Conservation (phyloP, 2,113 vertebrate species). For the Orycteropus afer region DNA sequence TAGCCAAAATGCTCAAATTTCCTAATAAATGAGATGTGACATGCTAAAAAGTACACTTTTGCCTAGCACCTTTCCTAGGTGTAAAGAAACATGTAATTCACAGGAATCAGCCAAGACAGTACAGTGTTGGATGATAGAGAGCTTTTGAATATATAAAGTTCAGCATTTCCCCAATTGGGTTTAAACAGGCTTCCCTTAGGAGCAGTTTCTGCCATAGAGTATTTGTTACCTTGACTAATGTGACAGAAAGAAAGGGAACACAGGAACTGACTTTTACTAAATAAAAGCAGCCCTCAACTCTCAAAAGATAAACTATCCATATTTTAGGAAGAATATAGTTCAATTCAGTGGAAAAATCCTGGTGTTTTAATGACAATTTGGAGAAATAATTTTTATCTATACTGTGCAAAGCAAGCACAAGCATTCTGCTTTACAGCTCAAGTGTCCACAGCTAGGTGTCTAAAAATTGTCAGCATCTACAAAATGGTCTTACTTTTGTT, state of each 20-base stretch:
- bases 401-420: background rate
- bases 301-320: slow-evolving; percentile 60
- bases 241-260: slow-evolving; percentile 70
- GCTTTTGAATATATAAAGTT: slow-evolving; percentile 75
- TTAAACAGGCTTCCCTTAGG: slow-evolving; percentile 65
- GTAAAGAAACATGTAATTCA: slow-evolving; percentile 64
- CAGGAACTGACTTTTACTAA: slow-evolving; percentile 71
- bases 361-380: slow-evolving; percentile 55
- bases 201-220: slow-evolving; percentile 59
- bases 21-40: slow-evolving; percentile 18
- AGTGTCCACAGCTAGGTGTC: slow-evolving; percentile 26
- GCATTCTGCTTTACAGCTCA: slow-evolving; percentile 58
- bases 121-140: slow-evolving; percentile 57
- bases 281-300: slow-evolving; percentile 68
- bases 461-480: slow-evolving; percentile 64
- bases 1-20: slow-evolving; percentile 57
- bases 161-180: slow-evolving; percentile 69
- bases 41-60: slow-evolving; percentile 29
- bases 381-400: slow-evolving; percentile 19
- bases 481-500: slow-evolving; percentile 65
- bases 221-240: slow-evolving; percentile 77
- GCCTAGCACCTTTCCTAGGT: background rate
- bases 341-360: slow-evolving; percentile 35
- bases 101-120: slow-evolving; percentile 28
- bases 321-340: slow-evolving; percentile 63